Evolutionary conservation across 2,113 vertebrate species (phyloP).

Genomic region (Oxygymnocypris stewartii): DNA sequence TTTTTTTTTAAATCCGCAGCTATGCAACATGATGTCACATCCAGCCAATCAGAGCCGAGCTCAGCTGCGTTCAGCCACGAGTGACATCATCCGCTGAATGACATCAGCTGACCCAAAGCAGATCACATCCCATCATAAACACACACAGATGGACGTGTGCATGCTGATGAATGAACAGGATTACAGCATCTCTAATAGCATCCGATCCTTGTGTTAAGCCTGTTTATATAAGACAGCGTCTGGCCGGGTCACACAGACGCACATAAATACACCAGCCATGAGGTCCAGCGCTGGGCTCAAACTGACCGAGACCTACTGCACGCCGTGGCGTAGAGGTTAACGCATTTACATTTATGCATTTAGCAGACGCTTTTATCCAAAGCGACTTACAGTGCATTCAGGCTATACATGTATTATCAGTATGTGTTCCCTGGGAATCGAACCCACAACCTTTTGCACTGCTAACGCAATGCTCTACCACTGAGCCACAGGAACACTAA

Average conservation of each 20-base stretch:
- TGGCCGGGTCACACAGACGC: constrained; percentile 12
- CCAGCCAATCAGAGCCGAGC: constrained; percentile 26
- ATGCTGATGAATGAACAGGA: constrained; percentile 56
- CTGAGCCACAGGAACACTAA: too few relatives aligned
- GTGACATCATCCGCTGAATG: constrained; percentile 30
- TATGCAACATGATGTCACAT: background rate
- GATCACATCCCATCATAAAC: background rate
- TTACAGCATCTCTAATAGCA: constrained; percentile 70
- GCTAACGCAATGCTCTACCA: too few relatives aligned
- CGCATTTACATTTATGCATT: too few relatives aligned
- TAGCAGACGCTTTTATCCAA: too few relatives aligned
- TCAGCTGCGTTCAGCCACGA: background rate
- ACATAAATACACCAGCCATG: constrained; percentile 34
- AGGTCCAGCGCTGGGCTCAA: background rate
- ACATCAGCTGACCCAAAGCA: constrained; percentile 57
- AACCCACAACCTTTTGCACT: too few relatives aligned
- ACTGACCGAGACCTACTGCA: background rate
- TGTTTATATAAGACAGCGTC: constrained; percentile 70
- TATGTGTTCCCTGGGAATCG: too few relatives aligned
- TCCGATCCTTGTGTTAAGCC: constrained; percentile 65
- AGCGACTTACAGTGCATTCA: too few relatives aligned
- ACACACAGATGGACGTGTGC: constrained; percentile 5
- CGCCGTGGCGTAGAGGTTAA: too few relatives aligned
- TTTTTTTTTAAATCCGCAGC: too few relatives aligned
- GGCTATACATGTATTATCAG: too few relatives aligned